Evolutionary conservation across 2,888 invertebrate genomes (phyloP), one percentile per base, ranked within the genome.

Genomic region (Aradus depressus): DNA sequence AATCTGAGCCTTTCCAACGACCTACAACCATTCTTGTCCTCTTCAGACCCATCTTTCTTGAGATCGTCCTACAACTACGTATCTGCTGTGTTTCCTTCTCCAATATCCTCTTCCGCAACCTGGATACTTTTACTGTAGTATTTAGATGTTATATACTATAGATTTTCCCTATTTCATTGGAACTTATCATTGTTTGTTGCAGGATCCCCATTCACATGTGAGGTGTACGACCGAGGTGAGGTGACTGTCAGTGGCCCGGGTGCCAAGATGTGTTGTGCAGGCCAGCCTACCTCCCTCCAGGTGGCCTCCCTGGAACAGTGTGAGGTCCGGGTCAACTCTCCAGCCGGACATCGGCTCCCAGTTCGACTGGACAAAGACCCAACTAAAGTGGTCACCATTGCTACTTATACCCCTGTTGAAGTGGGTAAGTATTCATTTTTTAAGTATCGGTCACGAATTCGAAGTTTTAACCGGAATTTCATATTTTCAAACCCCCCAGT

Each of bases 161-260:
- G n/a, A n/a, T n/a, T n/a, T n/a, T n/a, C n/a, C n/a, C n/a, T n/a
- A n/a, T n/a, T 28, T 28, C 8, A 28, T 6, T 12, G 8, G 8
- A 37, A 21, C 42, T 8, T 10, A 22, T 22, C 8, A 10, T 32
- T 2, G 12, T 26, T 47, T 25, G 58, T 56, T 62, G 63, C 81
- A 59, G 93, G 95, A 1, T 93, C 92, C 10, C 96, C 96, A n/a
- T 96, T 95, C 70, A 82, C 81, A 26, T 95, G 93, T 64, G 79
- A 83, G 65, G 85, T 96, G 68, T 76, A 75, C 60, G 79, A 73
- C 68, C 76, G 66, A 61, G 80, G 72, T 66, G 81, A 69, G 67
- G 79, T 73, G 62, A 74, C 69, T 63, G 75, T 83, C 22, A 73
- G 76, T 14, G 84, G 84, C 10, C 71, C 74, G 31, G 82, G 79